phyloP scores from a whole-genome alignment of 1,140 invertebrate species.

The Cataglyphis hispanica region DNA sequence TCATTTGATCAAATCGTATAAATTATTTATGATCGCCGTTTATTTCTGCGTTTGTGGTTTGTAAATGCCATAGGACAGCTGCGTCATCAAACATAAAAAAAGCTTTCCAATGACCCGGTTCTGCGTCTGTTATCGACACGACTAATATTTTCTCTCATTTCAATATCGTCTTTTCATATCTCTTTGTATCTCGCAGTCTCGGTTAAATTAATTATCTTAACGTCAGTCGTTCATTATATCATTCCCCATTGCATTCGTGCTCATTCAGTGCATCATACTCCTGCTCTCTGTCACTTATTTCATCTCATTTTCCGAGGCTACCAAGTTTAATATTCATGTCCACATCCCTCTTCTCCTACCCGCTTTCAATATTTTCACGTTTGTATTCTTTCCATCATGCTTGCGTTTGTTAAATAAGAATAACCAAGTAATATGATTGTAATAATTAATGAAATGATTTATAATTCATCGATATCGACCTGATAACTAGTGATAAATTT shows the following conservation, averaged over 20 bases:
- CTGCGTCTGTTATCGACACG: slow-evolving; percentile 38
- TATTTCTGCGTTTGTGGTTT: slow-evolving; percentile 33
- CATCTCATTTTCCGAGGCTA: slow-evolving; percentile 30
- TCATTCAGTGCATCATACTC: not conserved
- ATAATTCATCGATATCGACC: not conserved
- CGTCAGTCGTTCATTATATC: slow-evolving; percentile 37
- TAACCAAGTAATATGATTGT: not conserved
- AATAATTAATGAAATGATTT: not conserved
- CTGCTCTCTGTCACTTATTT: not conserved
- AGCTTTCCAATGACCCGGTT: slow-evolving; percentile 40
- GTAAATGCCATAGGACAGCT: slow-evolving; percentile 10
- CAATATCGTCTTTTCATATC: slow-evolving; percentile 24
- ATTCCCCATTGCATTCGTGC: slow-evolving; percentile 15
- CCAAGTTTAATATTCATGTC: slow-evolving; percentile 41
- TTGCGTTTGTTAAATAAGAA: not conserved
- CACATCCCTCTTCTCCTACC: not conserved
- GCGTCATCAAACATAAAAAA: slow-evolving; percentile 36
- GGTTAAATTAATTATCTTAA: slow-evolving; percentile 35
- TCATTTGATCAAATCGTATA: not conserved
- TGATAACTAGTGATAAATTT: not conserved
- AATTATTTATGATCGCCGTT: slow-evolving; percentile 15
- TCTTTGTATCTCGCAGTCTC: slow-evolving; percentile 8
- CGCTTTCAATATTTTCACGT: not conserved
- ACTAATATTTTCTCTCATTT: slow-evolving; percentile 48
- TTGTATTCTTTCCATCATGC: not conserved